Conservation (phyloP, 1,140 invertebrate species). For the Triops longicaudatus region DNA sequence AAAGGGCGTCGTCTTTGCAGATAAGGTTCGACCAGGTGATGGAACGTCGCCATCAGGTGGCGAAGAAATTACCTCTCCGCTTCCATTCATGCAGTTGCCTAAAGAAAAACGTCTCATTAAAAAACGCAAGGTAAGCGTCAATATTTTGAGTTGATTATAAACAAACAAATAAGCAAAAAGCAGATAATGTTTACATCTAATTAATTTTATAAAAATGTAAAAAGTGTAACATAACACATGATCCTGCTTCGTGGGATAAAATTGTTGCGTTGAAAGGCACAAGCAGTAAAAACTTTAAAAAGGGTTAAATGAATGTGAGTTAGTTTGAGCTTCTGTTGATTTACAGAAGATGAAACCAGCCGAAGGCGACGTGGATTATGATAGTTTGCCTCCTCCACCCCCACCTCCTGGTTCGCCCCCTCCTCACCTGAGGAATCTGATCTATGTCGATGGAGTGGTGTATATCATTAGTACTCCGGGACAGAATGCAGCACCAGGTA, state of each 20-base stretch:
- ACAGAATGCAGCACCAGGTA: neutral
- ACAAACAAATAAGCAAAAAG: too few species aligned
- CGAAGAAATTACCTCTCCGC: constrained; percentile 54
- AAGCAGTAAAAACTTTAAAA: too few species aligned
- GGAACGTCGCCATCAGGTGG: constrained; percentile 54
- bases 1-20: constrained; percentile 53
- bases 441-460: neutral
- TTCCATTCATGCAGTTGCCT: constrained; percentile 37
- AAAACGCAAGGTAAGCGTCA: neutral
- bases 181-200: too few species aligned
- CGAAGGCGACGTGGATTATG: constrained; percentile 20
- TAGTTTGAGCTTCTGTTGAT: neutral
- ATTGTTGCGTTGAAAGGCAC: too few species aligned
- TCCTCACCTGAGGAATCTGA: neutral
- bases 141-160: too few species aligned
- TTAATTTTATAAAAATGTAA: too few species aligned
- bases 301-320: too few species aligned
- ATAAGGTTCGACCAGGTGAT: constrained; percentile 54
- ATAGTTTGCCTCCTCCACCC: constrained; percentile 21
- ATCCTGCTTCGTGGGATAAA: too few species aligned
- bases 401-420: constrained; percentile 27
- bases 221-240: too few species aligned
- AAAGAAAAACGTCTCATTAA: neutral
- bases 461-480: neutral
- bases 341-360: neutral